phyloP scores from a whole-genome alignment of 2,113 vertebrate species.

The Lynx canadensis region DNA sequence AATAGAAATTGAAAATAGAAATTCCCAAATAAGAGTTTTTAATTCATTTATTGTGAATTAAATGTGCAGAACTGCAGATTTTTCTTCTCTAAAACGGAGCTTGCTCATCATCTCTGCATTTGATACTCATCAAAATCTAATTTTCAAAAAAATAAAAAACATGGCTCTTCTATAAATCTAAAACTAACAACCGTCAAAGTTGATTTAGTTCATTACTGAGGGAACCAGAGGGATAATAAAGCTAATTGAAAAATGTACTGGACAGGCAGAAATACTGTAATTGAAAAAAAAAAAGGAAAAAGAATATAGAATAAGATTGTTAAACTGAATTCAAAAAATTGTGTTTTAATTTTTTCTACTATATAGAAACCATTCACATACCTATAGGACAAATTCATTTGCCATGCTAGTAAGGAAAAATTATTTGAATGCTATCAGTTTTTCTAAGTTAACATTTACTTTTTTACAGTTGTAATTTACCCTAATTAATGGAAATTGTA shows the following conservation, averaged over 20 bases:
- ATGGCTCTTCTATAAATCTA: background rate
- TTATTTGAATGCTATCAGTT: background rate
- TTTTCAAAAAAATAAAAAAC: background rate
- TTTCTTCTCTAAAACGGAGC: background rate
- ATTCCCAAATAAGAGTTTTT: background rate
- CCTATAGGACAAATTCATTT: background rate
- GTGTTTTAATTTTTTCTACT: background rate
- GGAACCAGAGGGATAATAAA: background rate
- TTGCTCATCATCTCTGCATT: background rate
- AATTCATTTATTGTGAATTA: background rate
- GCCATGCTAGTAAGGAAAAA: background rate
- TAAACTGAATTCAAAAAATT: background rate
- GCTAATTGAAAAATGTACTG: background rate
- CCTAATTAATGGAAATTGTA: background rate
- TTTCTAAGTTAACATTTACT: constrained; percentile 10
- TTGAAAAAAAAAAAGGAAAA: background rate
- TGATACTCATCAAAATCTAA: background rate
- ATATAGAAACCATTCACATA: background rate
- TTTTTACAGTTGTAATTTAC: background rate
- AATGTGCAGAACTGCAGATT: background rate
- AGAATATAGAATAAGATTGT: background rate
- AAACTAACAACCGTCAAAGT: background rate
- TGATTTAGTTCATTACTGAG: background rate
- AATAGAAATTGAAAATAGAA: background rate
- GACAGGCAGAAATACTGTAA: background rate